Conservation (phyloP, 2,113 vertebrate species). For the Odontesthes bonariensis region DNA sequence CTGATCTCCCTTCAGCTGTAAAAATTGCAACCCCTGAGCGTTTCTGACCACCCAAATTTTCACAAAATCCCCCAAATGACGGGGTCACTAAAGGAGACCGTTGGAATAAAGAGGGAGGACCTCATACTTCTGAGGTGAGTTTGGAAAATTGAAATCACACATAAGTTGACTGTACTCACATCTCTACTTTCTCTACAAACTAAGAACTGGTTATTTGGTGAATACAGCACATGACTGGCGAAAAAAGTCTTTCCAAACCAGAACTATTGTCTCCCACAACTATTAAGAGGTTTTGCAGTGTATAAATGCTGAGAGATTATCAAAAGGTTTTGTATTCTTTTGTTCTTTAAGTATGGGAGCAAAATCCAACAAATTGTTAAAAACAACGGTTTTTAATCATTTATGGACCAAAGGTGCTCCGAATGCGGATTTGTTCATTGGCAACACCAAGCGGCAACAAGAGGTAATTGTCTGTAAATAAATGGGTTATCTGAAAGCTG, state of each 20-base stretch:
- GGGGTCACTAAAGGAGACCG: conserved; percentile 1
- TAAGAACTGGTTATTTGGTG: not conserved
- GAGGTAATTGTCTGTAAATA: not conserved
- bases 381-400: not conserved
- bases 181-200: not conserved
- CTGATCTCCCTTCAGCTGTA: conserved; percentile 4
- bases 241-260: not conserved
- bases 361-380: not conserved
- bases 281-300: not conserved
- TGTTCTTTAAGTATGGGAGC: not conserved
- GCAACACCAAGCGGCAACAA: conserved; percentile 17
- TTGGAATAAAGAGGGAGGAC: conserved; percentile 17
- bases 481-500: no score
- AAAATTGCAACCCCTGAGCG: not conserved
- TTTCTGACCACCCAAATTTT: not conserved
- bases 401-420: not conserved
- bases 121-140: conserved; percentile 1
- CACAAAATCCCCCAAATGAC: conserved; percentile 4
- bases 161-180: not conserved
- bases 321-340: not conserved
- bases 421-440: not conserved
- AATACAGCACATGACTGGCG: not conserved
- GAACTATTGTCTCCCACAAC: not conserved
- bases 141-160: conserved; percentile 1
- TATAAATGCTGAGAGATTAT: not conserved